Evolutionary conservation across 2,888 invertebrate genomes (phyloP), one percentile per base, ranked within the genome.

Genomic region (Dicyrtomina minuta): DNA sequence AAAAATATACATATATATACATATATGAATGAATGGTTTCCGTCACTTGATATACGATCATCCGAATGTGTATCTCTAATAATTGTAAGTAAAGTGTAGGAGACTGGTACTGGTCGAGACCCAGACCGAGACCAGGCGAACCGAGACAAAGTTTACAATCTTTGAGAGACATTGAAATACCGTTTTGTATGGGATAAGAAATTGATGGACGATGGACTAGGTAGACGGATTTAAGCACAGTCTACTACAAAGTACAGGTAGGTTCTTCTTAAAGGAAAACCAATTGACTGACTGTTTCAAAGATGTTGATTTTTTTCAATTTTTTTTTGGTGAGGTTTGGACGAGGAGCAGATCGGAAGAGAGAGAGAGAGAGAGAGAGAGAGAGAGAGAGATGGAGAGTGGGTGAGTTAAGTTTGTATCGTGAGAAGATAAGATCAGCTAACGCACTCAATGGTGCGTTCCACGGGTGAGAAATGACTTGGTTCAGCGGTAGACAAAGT

Each of bases 381-480:
- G 6, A 20, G 51, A 55, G 15, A 55, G 12, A 26, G 58, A 58
- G 58, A 58, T 33, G 12, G 39, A 41, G 58, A 39, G 58, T 17
- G 58, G 8, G 58, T 33, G 41, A 33, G 27, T 12, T 20, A 39
- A 49, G 33, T 64, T 46, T 33, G 39, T 64, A 64, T 51, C 64
- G 64, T 64, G 64, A 64, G 64, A 51, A 64, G 64, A 64, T 64
- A 51, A 64, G 51, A 64, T 51, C 51, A 64, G 13, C 12, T 2
- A 64, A 33, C n/a, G 17, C 41, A 64, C 39, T 51, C 33, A 64
- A 51, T 64, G 64, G 51, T 33, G 51, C 51, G 64, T 51, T 64
- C 46, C 46, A 51, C 51, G 51, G 64, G 64, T 64, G 64, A 64
- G 64, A 64, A 64, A 64, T 64, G 51, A 53, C 64, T 64, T 64